Evolutionary conservation across 2,888 invertebrate species (phyloP).

Genomic region (Drosophila mimetica): DNA sequence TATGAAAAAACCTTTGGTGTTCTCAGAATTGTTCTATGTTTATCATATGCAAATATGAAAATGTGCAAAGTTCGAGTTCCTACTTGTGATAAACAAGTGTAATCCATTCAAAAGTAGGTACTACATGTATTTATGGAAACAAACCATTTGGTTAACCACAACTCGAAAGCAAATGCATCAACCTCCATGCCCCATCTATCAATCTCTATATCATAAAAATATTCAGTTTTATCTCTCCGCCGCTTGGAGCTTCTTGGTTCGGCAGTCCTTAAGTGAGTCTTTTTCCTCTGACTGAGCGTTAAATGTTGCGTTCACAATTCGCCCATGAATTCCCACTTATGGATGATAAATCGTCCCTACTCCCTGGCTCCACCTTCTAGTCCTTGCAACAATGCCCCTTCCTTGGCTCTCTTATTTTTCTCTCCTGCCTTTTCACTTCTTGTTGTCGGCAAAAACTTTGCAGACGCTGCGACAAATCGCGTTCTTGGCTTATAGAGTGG

Average conservation of each 20-base stretch:
- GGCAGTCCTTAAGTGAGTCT: slow-evolving; percentile 37
- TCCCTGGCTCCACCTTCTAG: slow-evolving; percentile 6
- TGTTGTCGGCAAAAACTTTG: slow-evolving; percentile 68
- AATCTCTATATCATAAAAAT: slow-evolving; percentile 2
- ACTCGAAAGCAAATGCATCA: not conserved
- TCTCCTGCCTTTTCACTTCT: slow-evolving; percentile 8
- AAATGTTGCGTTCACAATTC: slow-evolving; percentile 83
- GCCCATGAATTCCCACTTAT: slow-evolving; percentile 80
- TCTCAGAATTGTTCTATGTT: no score
- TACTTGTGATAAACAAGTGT: no score
- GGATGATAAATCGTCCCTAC: slow-evolving; percentile 72
- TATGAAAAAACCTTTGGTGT: no score
- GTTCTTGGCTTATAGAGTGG: slow-evolving; percentile 9
- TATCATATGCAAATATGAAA: no score
- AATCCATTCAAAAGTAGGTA: no score
- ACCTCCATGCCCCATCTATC: not conserved
- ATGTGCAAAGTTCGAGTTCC: no score
- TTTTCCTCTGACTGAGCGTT: slow-evolving; percentile 54
- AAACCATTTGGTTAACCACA: not conserved
- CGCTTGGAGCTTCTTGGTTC: not conserved
- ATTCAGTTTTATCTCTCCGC: not conserved
- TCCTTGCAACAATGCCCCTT: slow-evolving; percentile 41
- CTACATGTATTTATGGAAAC: not conserved
- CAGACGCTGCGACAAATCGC: slow-evolving; percentile 77
- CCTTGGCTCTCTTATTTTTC: not conserved